Conservation (phyloP, 2,888 invertebrate species). For the Synanthedon andrenaeformis region DNA sequence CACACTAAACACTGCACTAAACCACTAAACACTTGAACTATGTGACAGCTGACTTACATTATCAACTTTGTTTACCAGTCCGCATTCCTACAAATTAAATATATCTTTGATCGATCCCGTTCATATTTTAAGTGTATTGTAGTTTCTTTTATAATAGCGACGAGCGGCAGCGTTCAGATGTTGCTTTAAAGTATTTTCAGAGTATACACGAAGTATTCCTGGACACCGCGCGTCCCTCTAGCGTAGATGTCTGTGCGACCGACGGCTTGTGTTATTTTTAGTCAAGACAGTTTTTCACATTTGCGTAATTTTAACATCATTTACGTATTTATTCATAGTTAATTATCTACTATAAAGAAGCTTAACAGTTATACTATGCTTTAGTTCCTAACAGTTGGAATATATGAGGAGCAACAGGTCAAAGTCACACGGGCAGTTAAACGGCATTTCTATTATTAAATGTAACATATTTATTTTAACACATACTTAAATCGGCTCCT, state of each 20-base stretch:
- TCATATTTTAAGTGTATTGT: background rate
- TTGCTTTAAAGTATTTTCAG: slow-evolving; percentile 26
- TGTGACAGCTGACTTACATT: background rate
- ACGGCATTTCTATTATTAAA: background rate
- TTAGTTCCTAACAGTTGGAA: background rate
- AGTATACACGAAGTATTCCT: slow-evolving; percentile 25
- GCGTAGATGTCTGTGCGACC: slow-evolving; percentile 24
- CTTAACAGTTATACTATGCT: background rate
- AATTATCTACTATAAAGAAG: slow-evolving; percentile 2
- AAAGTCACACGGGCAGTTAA: background rate
- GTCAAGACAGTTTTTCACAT: slow-evolving; percentile 24
- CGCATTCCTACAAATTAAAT: background rate
- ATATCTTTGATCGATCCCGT: background rate
- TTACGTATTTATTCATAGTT: slow-evolving; percentile 22
- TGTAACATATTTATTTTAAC: too few species aligned
- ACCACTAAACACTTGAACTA: background rate
- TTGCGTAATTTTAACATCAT: slow-evolving; percentile 25
- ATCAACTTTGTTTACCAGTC: background rate
- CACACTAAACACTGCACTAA: slow-evolving; percentile 5
- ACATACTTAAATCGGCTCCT: too few species aligned
- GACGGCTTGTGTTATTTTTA: slow-evolving; percentile 36
- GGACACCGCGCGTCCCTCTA: slow-evolving; percentile 18
- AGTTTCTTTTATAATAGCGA: slow-evolving; percentile 3
- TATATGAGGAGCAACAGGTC: background rate
- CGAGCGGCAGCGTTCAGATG: slow-evolving; percentile 14